phyloP scores from a whole-genome alignment of 2,113 vertebrate genomes.

The Setophaga coronata region DNA sequence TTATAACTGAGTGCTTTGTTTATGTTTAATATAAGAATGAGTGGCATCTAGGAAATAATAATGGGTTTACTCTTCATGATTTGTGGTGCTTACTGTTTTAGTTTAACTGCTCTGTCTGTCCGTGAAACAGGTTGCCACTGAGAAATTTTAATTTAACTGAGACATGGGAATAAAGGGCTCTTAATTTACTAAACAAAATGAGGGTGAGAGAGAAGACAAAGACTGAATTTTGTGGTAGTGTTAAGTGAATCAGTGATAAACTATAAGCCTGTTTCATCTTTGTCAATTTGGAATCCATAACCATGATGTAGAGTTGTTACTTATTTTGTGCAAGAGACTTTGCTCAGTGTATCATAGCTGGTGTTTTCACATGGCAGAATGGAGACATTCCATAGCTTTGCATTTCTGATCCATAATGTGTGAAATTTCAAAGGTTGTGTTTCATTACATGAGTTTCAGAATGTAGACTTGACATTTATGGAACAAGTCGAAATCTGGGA shows the following conservation, averaged over 20 bases:
- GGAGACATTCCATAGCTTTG: slow-evolving; percentile 35
- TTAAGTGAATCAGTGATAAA: background rate
- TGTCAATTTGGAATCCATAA: slow-evolving; percentile 36
- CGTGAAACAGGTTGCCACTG: background rate
- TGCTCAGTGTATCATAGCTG: slow-evolving; percentile 12
- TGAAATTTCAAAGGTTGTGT: slow-evolving; percentile 71
- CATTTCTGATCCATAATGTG: slow-evolving; percentile 55
- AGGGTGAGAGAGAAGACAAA: background rate
- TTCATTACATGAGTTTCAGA: slow-evolving; percentile 21
- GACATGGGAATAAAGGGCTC: background rate
- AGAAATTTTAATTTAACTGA: slow-evolving; percentile 45
- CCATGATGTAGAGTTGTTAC: slow-evolving; percentile 5
- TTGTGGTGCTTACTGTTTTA: background rate
- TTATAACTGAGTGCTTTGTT: background rate
- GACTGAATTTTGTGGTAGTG: background rate
- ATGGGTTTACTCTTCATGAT: background rate
- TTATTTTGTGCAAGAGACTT: slow-evolving; percentile 53
- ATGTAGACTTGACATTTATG: slow-evolving; percentile 60
- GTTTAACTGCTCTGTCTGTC: background rate
- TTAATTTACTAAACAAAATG: slow-evolving; percentile 28
- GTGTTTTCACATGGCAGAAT: slow-evolving; percentile 20
- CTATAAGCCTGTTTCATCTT: background rate
- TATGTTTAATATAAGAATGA: background rate
- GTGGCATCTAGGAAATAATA: background rate
- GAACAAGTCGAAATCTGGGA: slow-evolving; percentile 37